A percentile compares a stretch with the other conserved stretches of the same genome.
phyloP scores from a whole-genome alignment of 2,797 vertebrate genomes.

The Poeciliopsis presidionis region DNA sequence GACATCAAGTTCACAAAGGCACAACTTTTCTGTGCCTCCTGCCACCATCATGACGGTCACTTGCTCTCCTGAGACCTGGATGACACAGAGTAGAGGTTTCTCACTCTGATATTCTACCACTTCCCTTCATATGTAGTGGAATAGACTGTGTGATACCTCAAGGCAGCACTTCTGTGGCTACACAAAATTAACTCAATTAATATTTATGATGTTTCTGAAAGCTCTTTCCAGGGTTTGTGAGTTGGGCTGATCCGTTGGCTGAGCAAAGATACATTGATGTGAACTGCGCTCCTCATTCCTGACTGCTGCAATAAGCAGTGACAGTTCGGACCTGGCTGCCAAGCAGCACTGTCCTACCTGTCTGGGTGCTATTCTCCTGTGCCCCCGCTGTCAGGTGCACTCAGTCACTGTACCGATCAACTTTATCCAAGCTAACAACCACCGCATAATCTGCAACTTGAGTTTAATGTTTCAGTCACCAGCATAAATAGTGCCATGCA shows the following conservation, averaged over 20 bases:
- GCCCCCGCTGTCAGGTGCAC: conserved; percentile 78
- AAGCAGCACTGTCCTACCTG: conserved; percentile 69
- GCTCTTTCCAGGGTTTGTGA: conserved; percentile 2
- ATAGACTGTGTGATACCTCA: not conserved
- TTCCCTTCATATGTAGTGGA: not conserved
- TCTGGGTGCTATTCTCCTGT: conserved; percentile 60
- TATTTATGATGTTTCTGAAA: conserved; percentile 7
- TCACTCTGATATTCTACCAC: conserved; percentile 13
- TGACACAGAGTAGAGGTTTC: conserved; percentile 18
- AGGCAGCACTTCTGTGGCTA: not conserved
- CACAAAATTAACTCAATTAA: conserved; percentile 7
- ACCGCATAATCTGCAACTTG: conserved; percentile 14
- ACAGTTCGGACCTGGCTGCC: conserved; percentile 77
- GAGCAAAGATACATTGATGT: conserved; percentile 71
- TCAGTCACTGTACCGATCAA: conserved; percentile 72
- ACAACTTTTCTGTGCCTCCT: conserved; percentile 13
- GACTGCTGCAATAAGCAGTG: conserved; percentile 66
- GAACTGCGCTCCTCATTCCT: conserved; percentile 59
- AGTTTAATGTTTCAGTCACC: not conserved
- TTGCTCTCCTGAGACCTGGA: conserved; percentile 21
- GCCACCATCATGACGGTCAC: conserved; percentile 8
- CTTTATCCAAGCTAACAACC: conserved; percentile 53
- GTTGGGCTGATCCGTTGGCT: conserved; percentile 31
- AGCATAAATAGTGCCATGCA: not conserved
- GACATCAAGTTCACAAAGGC: conserved; percentile 29